Conservation (phyloP, 2,113 vertebrate species). For the Phycodurus eques region DNA sequence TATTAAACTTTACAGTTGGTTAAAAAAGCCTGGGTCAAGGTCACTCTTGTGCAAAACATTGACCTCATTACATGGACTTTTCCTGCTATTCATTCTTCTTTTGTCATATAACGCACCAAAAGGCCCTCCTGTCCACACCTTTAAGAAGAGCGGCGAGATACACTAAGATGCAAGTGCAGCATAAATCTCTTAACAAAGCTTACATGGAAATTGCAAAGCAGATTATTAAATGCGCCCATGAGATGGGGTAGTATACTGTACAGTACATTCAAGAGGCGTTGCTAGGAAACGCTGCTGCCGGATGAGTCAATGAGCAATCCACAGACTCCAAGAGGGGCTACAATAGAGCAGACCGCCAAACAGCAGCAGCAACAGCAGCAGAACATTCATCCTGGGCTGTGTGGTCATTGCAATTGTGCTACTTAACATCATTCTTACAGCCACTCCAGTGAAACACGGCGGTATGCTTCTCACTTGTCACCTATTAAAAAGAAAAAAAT, state of each 20-base stretch:
- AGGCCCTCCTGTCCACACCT: neutral
- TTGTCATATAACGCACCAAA: conserved; percentile 5
- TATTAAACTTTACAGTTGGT: conserved; percentile 57
- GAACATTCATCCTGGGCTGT: conserved; percentile 63
- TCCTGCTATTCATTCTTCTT: conserved; percentile 26
- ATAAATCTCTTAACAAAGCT: conserved; percentile 73
- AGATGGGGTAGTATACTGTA: conserved; percentile 60
- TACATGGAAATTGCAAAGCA: conserved; percentile 60
- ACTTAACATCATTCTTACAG: conserved; percentile 68
- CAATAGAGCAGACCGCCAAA: conserved; percentile 62
- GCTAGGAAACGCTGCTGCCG: conserved; percentile 73
- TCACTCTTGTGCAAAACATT: conserved; percentile 28
- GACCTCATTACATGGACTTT: conserved; percentile 17
- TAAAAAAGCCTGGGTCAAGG: conserved; percentile 48
- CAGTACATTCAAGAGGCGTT: conserved; percentile 69
- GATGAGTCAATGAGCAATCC: conserved; percentile 66
- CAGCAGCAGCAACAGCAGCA: conserved; percentile 49
- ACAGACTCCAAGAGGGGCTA: conserved; percentile 60
- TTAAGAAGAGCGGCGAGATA: conserved; percentile 14
- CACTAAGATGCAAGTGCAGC: conserved; percentile 46
- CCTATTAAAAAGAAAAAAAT: conserved; percentile 2
- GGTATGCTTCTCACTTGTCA: conserved; percentile 22
- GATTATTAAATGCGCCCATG: conserved; percentile 71
- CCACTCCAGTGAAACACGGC: conserved; percentile 33
- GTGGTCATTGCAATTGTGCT: conserved; percentile 70